Base-by-base conservation (phyloP, 2,888 invertebrate species). In the Amaurobius ferox region DNA sequence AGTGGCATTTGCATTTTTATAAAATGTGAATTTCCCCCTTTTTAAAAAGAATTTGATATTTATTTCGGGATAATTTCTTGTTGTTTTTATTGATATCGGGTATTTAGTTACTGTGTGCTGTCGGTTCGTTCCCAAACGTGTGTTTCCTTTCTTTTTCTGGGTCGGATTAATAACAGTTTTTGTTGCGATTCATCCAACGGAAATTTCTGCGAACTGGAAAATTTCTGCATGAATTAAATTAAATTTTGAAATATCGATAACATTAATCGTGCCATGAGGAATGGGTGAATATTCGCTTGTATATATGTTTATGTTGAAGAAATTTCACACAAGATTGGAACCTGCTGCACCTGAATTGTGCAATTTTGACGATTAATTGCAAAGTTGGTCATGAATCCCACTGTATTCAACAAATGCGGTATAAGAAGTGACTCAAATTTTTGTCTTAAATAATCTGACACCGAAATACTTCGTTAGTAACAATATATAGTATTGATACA, bases 1-100 rank as follows among this genome's bases (percentile, higher is more conserved):
- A 35, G 66, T 35, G 32, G 35, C 32, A 66, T 66, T 66, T 66
- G 66, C 66, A 66, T 66, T 66, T 66, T 66, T 66, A 23, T 55
- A 55, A 55, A 55, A 55, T 55, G 55, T 23, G 23, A 3, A 5
- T 11, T 35, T 44, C 23, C 23, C 55, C 55, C 23, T 23, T 55
- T 55, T 55, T 55, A 55, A 55, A 55, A 55, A 55, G 55, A 55
- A 55, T 55, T 55, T 55, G 55, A 55, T 55, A 55, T 55, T 55
- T 55, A 55, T 55, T 55, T 55, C 55, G 1, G 55, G 55, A 55
- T 55, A 55, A 55, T 55, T 55, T 55, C 23, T 55, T 55, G 55
- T 55, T 55, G 23, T 55, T 55, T n/a, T 55, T 55, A 55, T 55
- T 55, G 55, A 23, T 55, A 55, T 55, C 55, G 23, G 55, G 23